A percentile compares a stretch with the other conserved stretches of the same genome.
phyloP scores from a whole-genome alignment of 2,113 vertebrate genomes.

The Dromaius novaehollandiae region DNA sequence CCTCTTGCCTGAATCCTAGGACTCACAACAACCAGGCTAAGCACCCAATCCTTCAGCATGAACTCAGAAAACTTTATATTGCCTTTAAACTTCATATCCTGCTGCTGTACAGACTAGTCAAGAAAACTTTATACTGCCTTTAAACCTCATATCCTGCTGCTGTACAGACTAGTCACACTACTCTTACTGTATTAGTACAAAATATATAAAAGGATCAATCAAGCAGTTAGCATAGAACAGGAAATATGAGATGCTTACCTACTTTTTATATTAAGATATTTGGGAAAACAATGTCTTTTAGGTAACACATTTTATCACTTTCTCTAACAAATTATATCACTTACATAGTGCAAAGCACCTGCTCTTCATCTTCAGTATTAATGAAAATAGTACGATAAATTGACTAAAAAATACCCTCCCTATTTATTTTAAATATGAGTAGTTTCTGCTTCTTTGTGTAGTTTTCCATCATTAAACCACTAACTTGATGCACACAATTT shows the following conservation, averaged over 20 bases:
- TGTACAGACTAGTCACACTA: not conserved
- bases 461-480: not conserved
- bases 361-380: not conserved
- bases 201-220: not conserved
- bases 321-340: not conserved
- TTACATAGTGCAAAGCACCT: not conserved
- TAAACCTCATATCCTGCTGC: not conserved
- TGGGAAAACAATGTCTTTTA: not conserved
- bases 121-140: not conserved
- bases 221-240: not conserved
- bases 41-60: not conserved
- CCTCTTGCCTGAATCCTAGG: not conserved
- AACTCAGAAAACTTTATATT: not conserved
- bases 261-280: not conserved
- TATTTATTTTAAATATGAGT: not conserved
- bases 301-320: not conserved
- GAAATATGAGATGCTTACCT: not conserved
- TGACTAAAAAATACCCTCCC: not conserved
- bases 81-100: not conserved
- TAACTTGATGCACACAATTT: not conserved
- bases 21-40: not conserved
- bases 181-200: not conserved
- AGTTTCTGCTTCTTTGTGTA: not conserved
- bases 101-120: not conserved
- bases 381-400: not conserved